Evolutionary conservation across 2,113 vertebrate genomes (phyloP).

Genomic region (Aspidoscelis tigris): DNA sequence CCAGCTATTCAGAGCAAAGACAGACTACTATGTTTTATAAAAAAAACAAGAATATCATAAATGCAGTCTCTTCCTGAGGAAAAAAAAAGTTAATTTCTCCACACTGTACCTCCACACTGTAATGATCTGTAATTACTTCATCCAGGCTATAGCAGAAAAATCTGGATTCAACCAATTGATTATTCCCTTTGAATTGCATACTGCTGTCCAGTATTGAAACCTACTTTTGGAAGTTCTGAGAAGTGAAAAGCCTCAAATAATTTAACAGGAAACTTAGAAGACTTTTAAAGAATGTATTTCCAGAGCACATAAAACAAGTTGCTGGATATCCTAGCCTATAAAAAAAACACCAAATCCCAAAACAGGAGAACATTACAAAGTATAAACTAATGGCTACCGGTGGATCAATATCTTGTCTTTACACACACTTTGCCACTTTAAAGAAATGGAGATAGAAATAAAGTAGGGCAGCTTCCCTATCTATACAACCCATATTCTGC

Average conservation of each 20-base stretch:
- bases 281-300: background rate
- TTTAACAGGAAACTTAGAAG: background rate
- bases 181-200: too few relatives aligned
- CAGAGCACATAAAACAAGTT: background rate
- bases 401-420: background rate
- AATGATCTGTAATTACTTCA: too few relatives aligned
- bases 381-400: slow-evolving; percentile 2
- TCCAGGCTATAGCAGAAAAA: too few relatives aligned
- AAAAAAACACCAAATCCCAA: background rate
- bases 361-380: background rate
- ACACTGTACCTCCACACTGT: too few relatives aligned
- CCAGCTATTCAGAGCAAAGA: background rate
- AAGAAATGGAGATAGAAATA: background rate
- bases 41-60: background rate
- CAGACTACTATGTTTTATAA: background rate
- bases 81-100: too few relatives aligned
- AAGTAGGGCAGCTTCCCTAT: background rate
- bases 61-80: too few relatives aligned
- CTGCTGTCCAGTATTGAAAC: too few relatives aligned
- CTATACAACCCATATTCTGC: too few relatives aligned
- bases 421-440: background rate
- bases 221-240: too few relatives aligned
- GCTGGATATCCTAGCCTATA: background rate
- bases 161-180: too few relatives aligned
- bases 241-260: too few relatives aligned